Evolutionary conservation across 2,888 invertebrate species (phyloP).

Genomic region (Andricus quercusramuli): DNA sequence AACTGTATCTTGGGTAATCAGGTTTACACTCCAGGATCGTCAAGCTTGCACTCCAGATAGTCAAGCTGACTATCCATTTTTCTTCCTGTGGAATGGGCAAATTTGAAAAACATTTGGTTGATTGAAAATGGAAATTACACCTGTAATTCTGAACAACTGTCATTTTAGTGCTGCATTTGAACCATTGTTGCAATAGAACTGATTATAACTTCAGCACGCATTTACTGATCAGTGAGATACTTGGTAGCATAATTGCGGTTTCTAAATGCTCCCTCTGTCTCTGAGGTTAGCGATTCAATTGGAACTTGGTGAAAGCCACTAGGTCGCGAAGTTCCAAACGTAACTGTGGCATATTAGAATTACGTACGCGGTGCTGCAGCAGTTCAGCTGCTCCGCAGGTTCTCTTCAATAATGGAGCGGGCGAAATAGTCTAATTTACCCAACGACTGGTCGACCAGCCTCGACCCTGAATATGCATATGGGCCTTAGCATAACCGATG

Average conservation of each 20-base stretch:
- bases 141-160: no score
- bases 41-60: no score
- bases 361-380: constrained; percentile 56
- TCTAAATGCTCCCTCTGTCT: constrained; percentile 45
- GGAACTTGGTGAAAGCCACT: constrained; percentile 60
- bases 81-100: no score
- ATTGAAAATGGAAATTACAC: no score
- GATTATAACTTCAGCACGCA: neutral
- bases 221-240: constrained; percentile 32
- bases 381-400: constrained; percentile 60
- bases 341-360: constrained; percentile 52
- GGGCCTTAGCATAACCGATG: constrained; percentile 46
- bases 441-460: constrained; percentile 59
- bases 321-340: constrained; percentile 62
- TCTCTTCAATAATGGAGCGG: constrained; percentile 67
- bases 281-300: constrained; percentile 44
- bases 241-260: constrained; percentile 50
- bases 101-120: no score
- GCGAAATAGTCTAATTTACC: constrained; percentile 70
- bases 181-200: neutral
- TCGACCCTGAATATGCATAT: constrained; percentile 62
- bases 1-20: no score
- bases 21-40: no score
- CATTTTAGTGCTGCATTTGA: neutral
- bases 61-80: no score